These are phyloP conservation scores for Ochlodes sylvanus DNA, from an alignment of 2,888 invertebrate species.

Conservation along the genomic window DNA sequence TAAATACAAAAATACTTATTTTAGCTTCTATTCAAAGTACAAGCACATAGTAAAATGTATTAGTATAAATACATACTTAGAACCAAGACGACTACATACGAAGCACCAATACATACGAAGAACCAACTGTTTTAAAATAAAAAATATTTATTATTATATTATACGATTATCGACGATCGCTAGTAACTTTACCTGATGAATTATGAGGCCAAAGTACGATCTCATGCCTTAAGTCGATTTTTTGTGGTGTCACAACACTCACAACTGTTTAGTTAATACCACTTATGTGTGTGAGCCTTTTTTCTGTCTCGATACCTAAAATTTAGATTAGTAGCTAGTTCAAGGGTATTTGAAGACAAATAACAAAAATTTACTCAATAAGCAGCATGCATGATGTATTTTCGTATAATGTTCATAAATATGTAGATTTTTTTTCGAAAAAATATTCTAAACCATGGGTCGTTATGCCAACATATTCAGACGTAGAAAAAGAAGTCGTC, in stretches of 20 bases:
- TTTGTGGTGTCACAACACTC: neutral
- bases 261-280: no score
- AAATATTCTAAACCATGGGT: conserved; percentile 44
- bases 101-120: no score
- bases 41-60: no score
- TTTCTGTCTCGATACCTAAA: conserved; percentile 1
- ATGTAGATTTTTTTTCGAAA: conserved; percentile 39
- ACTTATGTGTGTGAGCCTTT: neutral
- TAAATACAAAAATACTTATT: no score
- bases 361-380: conserved; percentile 19
- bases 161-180: no score
- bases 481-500: conserved; percentile 24
- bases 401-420: conserved; percentile 35
- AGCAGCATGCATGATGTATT: conserved; percentile 34
- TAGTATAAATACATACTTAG: no score
- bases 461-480: conserved; percentile 37
- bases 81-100: no score
- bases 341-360: conserved; percentile 14
- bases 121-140: no score
- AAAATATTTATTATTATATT: no score
- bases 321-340: conserved; percentile 16
- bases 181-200: neutral
- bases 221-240: neutral
- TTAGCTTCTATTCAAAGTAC: no score
- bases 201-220: neutral